Percentiles rank a stretch among this genome's conserved stretches.
These are phyloP conservation scores for Drosophila robusta DNA, from an alignment of 2,888 invertebrate species.

Conservation along the genomic window DNA sequence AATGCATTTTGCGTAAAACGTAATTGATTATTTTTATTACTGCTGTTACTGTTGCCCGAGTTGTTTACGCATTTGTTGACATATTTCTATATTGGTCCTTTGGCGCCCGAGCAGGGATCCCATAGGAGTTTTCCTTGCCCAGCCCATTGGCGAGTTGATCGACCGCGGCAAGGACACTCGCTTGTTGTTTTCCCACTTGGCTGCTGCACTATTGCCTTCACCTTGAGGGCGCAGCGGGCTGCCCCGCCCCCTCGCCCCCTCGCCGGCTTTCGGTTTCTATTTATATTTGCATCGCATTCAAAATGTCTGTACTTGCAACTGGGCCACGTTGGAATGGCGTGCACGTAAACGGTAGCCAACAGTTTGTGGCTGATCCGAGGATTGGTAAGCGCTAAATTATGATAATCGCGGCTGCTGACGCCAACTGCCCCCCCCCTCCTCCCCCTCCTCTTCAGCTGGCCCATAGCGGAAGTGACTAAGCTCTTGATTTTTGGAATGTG, in stretches of 20 bases:
- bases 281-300: slow-evolving; percentile 54
- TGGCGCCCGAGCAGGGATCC: too few species aligned
- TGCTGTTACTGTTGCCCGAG: too few species aligned
- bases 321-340: slow-evolving; percentile 26
- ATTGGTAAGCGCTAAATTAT: slow-evolving; percentile 60
- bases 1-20: slow-evolving; percentile 77
- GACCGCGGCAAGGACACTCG: neutral
- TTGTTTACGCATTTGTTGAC: neutral
- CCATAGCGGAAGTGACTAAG: slow-evolving; percentile 76
- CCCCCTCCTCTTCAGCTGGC: slow-evolving; percentile 77
- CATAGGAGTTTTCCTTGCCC: neutral
- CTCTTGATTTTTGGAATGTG: slow-evolving; percentile 32
- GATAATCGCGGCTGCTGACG: slow-evolving; percentile 47
- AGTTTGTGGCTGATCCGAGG: slow-evolving; percentile 21
- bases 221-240: slow-evolving; percentile 21
- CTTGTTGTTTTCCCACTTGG: neutral
- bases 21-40: slow-evolving; percentile 17
- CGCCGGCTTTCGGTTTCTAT: slow-evolving; percentile 31
- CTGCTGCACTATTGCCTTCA: slow-evolving; percentile 29
- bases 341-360: slow-evolving; percentile 39
- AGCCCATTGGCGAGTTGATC: neutral
- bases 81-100: neutral
- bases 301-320: slow-evolving; percentile 41
- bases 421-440: neutral
- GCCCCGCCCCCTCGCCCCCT: slow-evolving; percentile 5